Evolutionary conservation across 2,113 vertebrate genomes (phyloP).

Genomic region (Microcebus jonahi): DNA sequence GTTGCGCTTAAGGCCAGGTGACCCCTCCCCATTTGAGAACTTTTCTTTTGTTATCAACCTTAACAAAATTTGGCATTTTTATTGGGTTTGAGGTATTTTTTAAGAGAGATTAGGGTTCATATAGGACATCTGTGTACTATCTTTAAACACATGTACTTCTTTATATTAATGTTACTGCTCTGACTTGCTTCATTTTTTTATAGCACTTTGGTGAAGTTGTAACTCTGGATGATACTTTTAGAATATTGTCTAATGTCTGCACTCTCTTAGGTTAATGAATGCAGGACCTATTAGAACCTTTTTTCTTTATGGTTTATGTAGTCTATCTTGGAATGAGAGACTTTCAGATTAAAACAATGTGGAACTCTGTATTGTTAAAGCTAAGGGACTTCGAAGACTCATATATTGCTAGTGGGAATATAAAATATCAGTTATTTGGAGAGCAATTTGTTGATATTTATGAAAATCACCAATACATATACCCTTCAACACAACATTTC

Average conservation of each 20-base stretch:
- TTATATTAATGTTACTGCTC: not conserved
- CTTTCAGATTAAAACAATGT: not conserved
- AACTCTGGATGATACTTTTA: not conserved
- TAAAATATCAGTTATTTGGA: not conserved
- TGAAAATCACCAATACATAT: not conserved
- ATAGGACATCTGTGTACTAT: not conserved
- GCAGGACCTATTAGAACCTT: not conserved
- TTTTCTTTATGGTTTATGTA: not conserved
- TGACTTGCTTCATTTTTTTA: conserved; percentile 23
- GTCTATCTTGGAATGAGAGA: not conserved
- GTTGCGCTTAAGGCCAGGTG: not conserved
- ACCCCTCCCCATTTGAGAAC: not conserved
- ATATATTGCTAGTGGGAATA: not conserved
- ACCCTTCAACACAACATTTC: not conserved
- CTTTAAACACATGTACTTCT: not conserved
- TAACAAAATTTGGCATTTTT: not conserved
- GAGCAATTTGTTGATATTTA: conserved; percentile 15
- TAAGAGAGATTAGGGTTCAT: not conserved
- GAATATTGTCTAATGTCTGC: not conserved
- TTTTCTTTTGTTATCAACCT: not conserved
- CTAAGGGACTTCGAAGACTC: not conserved
- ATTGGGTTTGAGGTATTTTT: not conserved
- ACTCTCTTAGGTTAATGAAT: not conserved
- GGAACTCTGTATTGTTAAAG: not conserved
- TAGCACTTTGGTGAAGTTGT: conserved; percentile 1